phyloP scores from a whole-genome alignment of 1,140 invertebrate genomes.

The Kradibia gibbosae region DNA sequence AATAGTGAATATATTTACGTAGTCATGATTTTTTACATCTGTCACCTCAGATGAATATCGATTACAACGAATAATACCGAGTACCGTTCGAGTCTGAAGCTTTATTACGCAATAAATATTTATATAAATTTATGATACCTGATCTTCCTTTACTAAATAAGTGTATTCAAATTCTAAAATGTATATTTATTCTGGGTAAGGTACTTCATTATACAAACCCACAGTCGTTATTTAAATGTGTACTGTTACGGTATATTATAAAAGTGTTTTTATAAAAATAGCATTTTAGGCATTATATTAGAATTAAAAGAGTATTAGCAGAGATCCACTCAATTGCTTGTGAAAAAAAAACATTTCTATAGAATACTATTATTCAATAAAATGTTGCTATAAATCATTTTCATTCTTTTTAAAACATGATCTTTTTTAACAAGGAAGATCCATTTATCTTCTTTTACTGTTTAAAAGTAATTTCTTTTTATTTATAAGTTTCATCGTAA shows the following conservation, averaged over 20 bases:
- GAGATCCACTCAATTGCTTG: not conserved
- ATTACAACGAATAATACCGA: not conserved
- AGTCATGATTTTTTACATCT: not conserved
- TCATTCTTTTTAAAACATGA: not conserved
- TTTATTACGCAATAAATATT: slow-evolving; percentile 14
- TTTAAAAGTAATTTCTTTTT: not conserved
- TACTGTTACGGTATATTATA: not conserved
- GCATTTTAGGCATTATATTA: not conserved
- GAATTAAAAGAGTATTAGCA: not conserved
- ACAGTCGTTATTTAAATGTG: not conserved
- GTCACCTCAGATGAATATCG: not conserved
- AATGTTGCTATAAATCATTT: not conserved
- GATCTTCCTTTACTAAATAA: not conserved
- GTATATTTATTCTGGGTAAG: not conserved
- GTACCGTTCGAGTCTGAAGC: not conserved
- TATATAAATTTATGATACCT: not conserved
- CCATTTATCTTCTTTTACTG: not conserved
- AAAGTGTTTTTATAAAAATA: not conserved
- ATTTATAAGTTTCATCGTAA: not conserved
- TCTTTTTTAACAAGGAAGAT: not conserved
- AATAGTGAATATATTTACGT: not conserved
- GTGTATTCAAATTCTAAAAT: not conserved
- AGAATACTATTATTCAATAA: not conserved
- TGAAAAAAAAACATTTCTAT: not conserved
- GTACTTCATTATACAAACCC: not conserved